Evolutionary conservation across 2,113 vertebrate species (phyloP), one percentile per base, ranked within the genome.

Genomic region (Dasypus novemcinctus): DNA sequence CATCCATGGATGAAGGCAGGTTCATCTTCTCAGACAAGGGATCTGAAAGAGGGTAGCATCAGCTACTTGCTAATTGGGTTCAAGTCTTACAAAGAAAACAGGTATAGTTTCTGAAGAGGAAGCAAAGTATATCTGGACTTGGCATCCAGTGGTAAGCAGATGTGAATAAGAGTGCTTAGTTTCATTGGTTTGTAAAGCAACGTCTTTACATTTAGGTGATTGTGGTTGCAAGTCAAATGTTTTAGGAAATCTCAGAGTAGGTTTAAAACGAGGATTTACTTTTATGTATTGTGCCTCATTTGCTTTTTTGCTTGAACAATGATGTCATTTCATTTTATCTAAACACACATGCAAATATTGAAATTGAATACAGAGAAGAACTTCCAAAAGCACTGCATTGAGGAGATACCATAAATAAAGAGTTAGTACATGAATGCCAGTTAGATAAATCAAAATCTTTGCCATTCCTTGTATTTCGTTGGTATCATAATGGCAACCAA

Each of bases 31-130:
- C 7, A 36, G 85, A 57, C 29, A 5, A 17, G 14, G 36, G 18
- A 33, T 14, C 0, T 11, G 38, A 29, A 2, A 23, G 15, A 66
- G 12, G 36, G 57, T 33, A 41, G 61, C 4, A 0, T 0, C 0
- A 4, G 13, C 29, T 12, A 7, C 43, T 41, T 3, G 25, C 29
- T 63, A 64, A 1, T 36, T 8, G 5, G 61, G 23, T 61, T 66
- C 46, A 31, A 21, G 41, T 38, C 33, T 95, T 31, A 8, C 3
- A 29, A 63, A 23, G 20, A 49, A 21, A 46, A 36, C 0, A 49
- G 38, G 4, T 57, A 8, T 15, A 21, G 12, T 13, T 17, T 61
- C 23, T 52, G 41, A 31, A 41, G 43, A 59, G 20, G 20, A 4
- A 2, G 43, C 2, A 49, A 79, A n/a, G 17, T 0, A 0, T 36